phyloP scores from a whole-genome alignment of 2,888 invertebrate species.

The Keiferia lycopersicella region DNA sequence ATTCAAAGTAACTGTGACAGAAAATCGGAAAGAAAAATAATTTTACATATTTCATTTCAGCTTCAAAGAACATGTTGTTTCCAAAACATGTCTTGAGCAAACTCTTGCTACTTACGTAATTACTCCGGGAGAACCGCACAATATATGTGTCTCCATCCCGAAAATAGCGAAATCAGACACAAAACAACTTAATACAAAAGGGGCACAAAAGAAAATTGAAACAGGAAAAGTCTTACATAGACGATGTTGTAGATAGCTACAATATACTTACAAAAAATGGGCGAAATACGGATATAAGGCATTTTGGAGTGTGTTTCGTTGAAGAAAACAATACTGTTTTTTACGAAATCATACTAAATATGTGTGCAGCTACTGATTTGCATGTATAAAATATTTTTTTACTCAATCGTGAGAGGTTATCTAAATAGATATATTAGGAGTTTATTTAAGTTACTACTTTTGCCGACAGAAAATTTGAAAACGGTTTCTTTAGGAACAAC shows the following conservation, averaged over 20 bases:
- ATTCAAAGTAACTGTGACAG: not conserved
- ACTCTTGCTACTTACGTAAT: constrained; percentile 28
- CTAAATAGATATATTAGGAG: too few relatives aligned
- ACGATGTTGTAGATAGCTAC: constrained; percentile 39
- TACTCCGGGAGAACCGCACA: constrained; percentile 39
- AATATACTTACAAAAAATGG: constrained; percentile 56
- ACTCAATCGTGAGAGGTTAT: too few relatives aligned
- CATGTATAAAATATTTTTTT: too few relatives aligned
- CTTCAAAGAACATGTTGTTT: constrained; percentile 17
- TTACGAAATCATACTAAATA: too few relatives aligned
- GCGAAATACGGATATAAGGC: constrained; percentile 25
- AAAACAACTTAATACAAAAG: constrained; percentile 69
- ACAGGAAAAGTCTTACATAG: constrained; percentile 62
- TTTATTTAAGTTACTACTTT: too few relatives aligned
- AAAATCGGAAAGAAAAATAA: constrained; percentile 8
- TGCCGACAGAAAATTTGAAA: too few relatives aligned
- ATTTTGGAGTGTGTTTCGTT: constrained; percentile 13
- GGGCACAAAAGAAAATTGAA: constrained; percentile 70
- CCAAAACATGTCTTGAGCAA: constrained; percentile 17
- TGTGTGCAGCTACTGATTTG: too few relatives aligned
- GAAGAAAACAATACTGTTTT: too few relatives aligned
- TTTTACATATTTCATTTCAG: constrained; percentile 10
- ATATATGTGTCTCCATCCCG: constrained; percentile 38
- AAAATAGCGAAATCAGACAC: constrained; percentile 48
- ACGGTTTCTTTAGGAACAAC: too few relatives aligned